Evolutionary conservation across 37 sponge, comb jelly and placozoan species (phyloP), one percentile per base, ranked within the genome.

Genomic region (Dysidea cf. avara): DNA sequence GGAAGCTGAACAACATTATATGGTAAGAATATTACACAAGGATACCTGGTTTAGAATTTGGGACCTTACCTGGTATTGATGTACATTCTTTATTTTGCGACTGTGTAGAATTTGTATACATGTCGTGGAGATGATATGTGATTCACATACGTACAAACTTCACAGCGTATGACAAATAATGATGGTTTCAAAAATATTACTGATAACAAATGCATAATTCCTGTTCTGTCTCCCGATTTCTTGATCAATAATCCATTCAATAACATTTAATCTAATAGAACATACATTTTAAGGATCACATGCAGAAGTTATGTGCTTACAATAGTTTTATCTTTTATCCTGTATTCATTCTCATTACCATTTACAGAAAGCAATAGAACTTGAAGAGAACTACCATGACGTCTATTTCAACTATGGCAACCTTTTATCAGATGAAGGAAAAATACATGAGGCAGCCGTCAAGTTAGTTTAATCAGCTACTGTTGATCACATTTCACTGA

Each of bases 401-500:
- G 77, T 85, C 22, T 85, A 86, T 69, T 89, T 94, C 31, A 94
- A 94, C 74, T 68, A 77, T 65, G 95, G 95, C 0, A 94, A 94
- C 64, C 61, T 94, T 32, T 55, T 84, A 0, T 82, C 86, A 52
- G 95, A 89, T 57, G 78, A 59, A 64, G 71, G 77, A 30, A 73
- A 86, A 13, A 53, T 50, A 38, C 59, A 26, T 39, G 82, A 81
- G 21, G 86, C 90, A 22, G 65, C 68, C 21, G n/a, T 36, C 3
- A 33, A 59, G 83, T 86, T 57, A 43, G 75, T 52, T n/a, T n/a
- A n/a, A n/a, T n/a, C n/a, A n/a, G 16, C 56, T 52, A 26, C n/a
- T 28, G 21, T 3, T 5, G 24, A 54, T 21, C 56, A 54, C 21
- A 16, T n/a, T n/a, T n/a, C n/a, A n/a, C n/a, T n/a, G n/a, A n/a